Evolutionary conservation across 2,113 vertebrate genomes (phyloP).

Genomic region (Pampusana beccarii): DNA sequence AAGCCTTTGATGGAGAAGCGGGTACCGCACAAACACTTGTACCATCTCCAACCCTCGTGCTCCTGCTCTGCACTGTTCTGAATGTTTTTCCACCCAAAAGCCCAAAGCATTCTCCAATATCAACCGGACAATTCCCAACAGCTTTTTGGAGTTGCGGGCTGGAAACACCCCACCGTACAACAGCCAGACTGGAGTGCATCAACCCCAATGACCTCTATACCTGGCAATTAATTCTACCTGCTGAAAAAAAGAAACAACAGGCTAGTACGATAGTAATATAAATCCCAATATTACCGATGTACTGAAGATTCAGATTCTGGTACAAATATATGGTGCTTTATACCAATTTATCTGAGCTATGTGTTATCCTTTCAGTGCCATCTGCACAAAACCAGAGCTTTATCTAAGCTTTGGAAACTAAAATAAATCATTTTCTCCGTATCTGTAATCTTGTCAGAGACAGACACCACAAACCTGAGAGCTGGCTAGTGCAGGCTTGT

Average conservation of each 20-base stretch:
- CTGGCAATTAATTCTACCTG: background rate
- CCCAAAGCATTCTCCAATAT: background rate
- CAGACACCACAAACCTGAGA: constrained; percentile 45
- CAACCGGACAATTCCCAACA: background rate
- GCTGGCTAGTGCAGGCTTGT: constrained; percentile 54
- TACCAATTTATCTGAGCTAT: constrained; percentile 12
- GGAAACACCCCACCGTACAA: background rate
- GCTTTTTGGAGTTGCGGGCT: background rate
- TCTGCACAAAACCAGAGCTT: constrained; percentile 33
- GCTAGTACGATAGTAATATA: background rate
- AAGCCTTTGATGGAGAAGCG: background rate
- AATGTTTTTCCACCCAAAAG: background rate
- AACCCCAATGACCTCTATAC: background rate
- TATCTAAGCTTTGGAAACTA: constrained; percentile 18
- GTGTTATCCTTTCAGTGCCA: constrained; percentile 38
- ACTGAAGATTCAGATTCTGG: background rate
- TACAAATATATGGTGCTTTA: background rate
- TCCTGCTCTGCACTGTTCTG: background rate
- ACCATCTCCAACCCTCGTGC: background rate
- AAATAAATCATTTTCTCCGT: constrained; percentile 49
- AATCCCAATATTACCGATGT: background rate
- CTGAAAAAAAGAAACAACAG: background rate
- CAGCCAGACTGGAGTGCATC: background rate
- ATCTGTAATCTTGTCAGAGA: constrained; percentile 40
- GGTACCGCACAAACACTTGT: background rate